Evolutionary conservation across 2,113 vertebrate genomes (phyloP).

Genomic region (Glaucomys volans): DNA sequence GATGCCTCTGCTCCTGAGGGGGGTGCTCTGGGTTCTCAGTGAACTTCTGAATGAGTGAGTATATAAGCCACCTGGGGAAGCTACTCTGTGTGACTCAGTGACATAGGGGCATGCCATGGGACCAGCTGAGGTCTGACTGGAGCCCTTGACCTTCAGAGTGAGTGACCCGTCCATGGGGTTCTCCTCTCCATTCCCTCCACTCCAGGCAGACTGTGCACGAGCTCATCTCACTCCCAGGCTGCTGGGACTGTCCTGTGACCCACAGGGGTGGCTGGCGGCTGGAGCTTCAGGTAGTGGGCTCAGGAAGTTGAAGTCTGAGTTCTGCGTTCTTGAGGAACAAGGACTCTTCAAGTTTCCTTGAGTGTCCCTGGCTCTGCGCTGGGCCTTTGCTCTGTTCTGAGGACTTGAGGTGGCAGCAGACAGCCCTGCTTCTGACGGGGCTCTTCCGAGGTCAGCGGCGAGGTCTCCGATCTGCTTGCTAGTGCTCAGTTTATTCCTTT

Average conservation of each 20-base stretch:
- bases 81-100: rapidly evolving
- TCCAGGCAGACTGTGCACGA: rapidly evolving
- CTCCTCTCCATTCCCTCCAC: no score
- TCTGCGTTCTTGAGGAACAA: not conserved
- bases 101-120: no score
- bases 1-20: not conserved
- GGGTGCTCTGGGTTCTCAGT: not conserved
- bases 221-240: not conserved
- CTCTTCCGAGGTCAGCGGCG: not conserved
- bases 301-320: rapidly evolving
- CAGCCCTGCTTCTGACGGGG: rapidly evolving
- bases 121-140: not conserved
- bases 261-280: no score
- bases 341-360: not conserved
- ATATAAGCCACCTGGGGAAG: not conserved
- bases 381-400: rapidly evolving
- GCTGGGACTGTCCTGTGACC: not conserved
- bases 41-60: not conserved
- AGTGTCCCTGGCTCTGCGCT: not conserved
- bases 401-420: not conserved
- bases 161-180: not conserved
- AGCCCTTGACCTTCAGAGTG: no score
- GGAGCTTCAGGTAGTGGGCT: not conserved
- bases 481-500: not conserved
- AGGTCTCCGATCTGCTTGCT: not conserved